These are phyloP conservation scores for Trogon surrucura DNA, from an alignment of 2,113 vertebrate genomes.

Conservation along the genomic window DNA sequence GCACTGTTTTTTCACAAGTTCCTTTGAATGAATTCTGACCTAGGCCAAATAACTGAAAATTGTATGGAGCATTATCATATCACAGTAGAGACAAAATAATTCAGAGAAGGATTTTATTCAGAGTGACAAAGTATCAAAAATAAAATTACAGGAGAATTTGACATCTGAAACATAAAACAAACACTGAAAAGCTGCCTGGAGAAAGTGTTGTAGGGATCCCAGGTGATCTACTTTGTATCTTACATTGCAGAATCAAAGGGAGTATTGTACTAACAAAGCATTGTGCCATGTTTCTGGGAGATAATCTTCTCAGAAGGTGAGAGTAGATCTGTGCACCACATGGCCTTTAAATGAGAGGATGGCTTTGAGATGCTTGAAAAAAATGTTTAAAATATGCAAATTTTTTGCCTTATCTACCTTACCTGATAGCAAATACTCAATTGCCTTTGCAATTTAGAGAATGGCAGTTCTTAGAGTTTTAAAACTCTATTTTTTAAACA, in stretches of 20 bases:
- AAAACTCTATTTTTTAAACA: not conserved
- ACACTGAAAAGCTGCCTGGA: not conserved
- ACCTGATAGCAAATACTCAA: not conserved
- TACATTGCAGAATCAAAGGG: not conserved
- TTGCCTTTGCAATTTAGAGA: not conserved
- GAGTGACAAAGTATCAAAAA: not conserved
- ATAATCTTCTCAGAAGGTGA: not conserved
- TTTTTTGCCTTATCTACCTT: not conserved
- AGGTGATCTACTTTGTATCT: not conserved
- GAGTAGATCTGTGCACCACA: not conserved
- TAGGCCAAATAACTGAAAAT: not conserved
- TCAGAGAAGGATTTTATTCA: not conserved
- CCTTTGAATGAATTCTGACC: not conserved
- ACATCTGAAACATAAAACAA: not conserved
- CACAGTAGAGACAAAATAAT: not conserved
- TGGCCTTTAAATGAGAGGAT: not conserved
- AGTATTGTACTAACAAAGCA: not conserved
- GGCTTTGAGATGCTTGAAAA: not conserved
- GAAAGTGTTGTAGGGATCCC: not conserved
- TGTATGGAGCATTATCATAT: not conserved
- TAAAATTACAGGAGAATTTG: not conserved
- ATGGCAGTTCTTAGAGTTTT: not conserved
- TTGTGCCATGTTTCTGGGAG: not conserved
- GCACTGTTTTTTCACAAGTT: not conserved
- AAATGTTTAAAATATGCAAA: not conserved